These are phyloP conservation scores for Phocoena sinus DNA, from an alignment of 2,113 vertebrate species.

Conservation along the genomic window DNA sequence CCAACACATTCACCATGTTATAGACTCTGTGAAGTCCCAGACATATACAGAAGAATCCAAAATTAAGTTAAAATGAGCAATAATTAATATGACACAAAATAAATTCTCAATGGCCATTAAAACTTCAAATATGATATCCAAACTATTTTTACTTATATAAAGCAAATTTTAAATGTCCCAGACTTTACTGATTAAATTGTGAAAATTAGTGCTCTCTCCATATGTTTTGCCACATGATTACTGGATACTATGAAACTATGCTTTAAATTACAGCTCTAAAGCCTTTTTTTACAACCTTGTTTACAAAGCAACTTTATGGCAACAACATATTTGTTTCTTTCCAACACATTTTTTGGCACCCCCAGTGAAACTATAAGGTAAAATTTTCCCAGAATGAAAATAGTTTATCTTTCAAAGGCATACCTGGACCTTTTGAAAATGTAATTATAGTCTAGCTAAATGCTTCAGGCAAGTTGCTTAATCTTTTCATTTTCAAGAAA, in stretches of 20 bases:
- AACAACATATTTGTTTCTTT: not conserved
- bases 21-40: not conserved
- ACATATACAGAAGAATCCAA: not conserved
- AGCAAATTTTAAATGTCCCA: not conserved
- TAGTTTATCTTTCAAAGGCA: constrained; percentile 48
- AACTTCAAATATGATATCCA: not conserved
- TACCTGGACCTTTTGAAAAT: constrained; percentile 12
- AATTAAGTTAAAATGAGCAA: not conserved
- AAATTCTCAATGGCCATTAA: not conserved
- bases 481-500: constrained; percentile 50
- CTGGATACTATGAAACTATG: not conserved
- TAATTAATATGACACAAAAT: not conserved
- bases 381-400: not conserved
- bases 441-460: not conserved
- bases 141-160: not conserved
- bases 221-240: not conserved
- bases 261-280: not conserved
- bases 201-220: not conserved
- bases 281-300: not conserved
- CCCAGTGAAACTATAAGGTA: constrained; percentile 47
- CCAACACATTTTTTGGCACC: not conserved
- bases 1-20: not conserved
- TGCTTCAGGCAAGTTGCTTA: not conserved
- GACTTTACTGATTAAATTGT: not conserved
- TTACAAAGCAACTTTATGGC: not conserved